Evolutionary conservation across 2,888 invertebrate genomes (phyloP), one percentile per base, ranked within the genome.

Genomic region (Tribolium freemani): DNA sequence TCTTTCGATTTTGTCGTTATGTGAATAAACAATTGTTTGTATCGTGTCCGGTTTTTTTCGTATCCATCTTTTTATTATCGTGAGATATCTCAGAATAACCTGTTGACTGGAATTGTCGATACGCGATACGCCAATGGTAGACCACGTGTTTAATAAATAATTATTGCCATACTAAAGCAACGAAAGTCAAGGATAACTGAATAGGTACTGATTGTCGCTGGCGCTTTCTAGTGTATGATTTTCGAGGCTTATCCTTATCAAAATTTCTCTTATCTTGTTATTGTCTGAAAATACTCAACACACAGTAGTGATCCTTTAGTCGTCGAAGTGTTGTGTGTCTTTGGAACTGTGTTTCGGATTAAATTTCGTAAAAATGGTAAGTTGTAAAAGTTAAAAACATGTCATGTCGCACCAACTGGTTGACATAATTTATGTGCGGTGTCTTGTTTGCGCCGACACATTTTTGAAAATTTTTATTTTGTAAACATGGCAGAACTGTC

Each of bases 181-280:
- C 81, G 81, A 82, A 83, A 83, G 83, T 84, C 83, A 84, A 83
- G 83, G 83, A 83, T 84, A 78, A 38, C 75, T 48, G 56, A 26
- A 61, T 70, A 67, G 56, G 67, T 67, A 71, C 61, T 72, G 75
- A 79, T 75, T 77, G 78, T 77, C 77, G 75, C 78, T 77, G 76
- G 76, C 80, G 79, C 80, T 80, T 79, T 79, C 78, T 78, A 74
- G 73, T 76, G 61, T 61, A 70, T 73, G 48, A 73, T 73, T 73
- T 67, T 61, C 48, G 16, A 70, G 70, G 69, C 53, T 69, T 60
- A 48, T 71, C 50, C 64, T 72, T 72, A 73, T 73, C 73, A 73
- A 44, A 48, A 45, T 58, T 60, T 51, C 61, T 69, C 31, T 73
- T 73, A 73, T 73, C 66, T 69, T 60, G 51, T 69, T 68, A 44